Evolutionary conservation across 92 coral and sea anemone genomes (phyloP), one percentile per base, ranked within the genome.

Genomic region (Muricea muricata): DNA sequence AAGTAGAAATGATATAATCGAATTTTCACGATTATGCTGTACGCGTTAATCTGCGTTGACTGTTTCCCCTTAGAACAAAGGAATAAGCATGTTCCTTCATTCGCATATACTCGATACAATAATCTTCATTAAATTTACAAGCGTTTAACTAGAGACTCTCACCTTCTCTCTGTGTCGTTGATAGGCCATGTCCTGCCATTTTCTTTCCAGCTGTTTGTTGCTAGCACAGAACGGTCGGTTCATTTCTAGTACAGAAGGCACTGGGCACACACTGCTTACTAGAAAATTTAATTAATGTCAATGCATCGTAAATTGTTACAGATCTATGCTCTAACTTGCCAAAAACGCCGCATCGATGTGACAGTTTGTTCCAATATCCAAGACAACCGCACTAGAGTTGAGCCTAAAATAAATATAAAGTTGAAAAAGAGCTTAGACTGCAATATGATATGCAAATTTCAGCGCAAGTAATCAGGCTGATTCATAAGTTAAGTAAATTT

Each of bases 151-250:
- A 24, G 1, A 39, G 14, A 7, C 18, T 77, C 67, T 60, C 34
- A 77, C 82, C 82, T 77, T 77, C 25, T 77, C 82, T 17, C 63
- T 55, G 52, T 77, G 82, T 42, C 70, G 55, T 13, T 77, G 82
- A 21, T 29, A 77, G 24, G 82, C 82, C 52, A 77, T 29, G 3
- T 77, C 82, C 13, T 39, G 68, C 82, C 82, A 77, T 77, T 57
- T 77, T 32, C 63, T 29, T 56, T 77, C 82, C 2, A 77, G 54
- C 26, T 31, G 48, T 54, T 77, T 77, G 50, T 56, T 77, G 28
- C 82, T 54, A 34, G 82, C 82, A 54, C 82, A 77, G 34, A 77
- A 77, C 7, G 82, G 82, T 54, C 70, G 68, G 20, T 57, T 55
- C 82, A 77, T 77, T 7, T 0, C 75, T 31, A 0, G 6, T n/a